Evolutionary conservation across 2,113 vertebrate species (phyloP).

Genomic region (Sinocyclocheilus anshuiensis): DNA sequence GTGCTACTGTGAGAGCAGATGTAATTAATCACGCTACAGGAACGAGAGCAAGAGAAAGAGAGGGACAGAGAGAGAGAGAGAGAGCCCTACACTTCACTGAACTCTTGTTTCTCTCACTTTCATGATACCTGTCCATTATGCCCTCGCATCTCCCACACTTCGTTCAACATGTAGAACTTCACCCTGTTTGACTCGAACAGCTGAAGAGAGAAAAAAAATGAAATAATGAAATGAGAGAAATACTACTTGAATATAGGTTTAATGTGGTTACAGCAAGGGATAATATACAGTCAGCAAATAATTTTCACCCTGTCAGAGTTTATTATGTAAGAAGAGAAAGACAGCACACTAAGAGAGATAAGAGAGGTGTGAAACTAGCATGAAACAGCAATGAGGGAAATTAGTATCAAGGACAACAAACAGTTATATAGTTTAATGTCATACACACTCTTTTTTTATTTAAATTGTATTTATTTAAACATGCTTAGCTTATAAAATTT

Average conservation of each 20-base stretch:
- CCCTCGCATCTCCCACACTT: slow-evolving; percentile 91
- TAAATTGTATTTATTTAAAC: no score
- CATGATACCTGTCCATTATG: slow-evolving; percentile 94
- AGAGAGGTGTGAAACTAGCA: no score
- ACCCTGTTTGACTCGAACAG: slow-evolving; percentile 93
- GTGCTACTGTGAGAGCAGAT: background rate
- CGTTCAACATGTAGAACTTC: slow-evolving; percentile 99
- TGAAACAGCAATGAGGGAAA: no score
- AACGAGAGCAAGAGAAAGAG: background rate
- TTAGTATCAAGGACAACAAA: no score
- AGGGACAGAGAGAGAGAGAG: slow-evolving; percentile 2
- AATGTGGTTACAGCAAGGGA: background rate
- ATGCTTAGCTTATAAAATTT: no score
- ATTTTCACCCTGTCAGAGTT: no score
- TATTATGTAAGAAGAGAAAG: no score
- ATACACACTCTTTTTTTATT: no score
- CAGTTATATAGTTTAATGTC: no score
- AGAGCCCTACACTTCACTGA: slow-evolving; percentile 58
- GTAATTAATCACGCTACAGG: slow-evolving; percentile 9
- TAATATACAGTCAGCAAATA: no score
- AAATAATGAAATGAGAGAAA: background rate
- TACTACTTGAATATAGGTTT: background rate
- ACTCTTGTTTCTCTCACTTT: slow-evolving; percentile 79
- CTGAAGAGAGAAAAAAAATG: slow-evolving; percentile 66
- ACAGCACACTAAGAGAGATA: no score